phyloP scores from a whole-genome alignment of 2,113 vertebrate genomes.

The Ophthalmolycus amberensis region DNA sequence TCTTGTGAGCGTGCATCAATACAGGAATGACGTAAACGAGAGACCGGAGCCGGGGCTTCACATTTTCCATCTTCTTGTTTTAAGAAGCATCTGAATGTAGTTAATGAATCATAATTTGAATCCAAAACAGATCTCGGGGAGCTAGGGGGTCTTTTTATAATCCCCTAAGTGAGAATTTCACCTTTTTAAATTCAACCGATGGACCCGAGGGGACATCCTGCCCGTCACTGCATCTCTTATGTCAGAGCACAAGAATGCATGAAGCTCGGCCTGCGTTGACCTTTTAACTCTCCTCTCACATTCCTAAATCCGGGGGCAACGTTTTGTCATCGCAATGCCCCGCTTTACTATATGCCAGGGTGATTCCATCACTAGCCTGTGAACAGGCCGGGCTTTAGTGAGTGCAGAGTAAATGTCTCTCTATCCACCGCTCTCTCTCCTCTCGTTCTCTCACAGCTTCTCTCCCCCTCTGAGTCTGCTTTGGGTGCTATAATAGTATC shows the following conservation, averaged over 20 bases:
- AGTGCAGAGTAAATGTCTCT: conserved; percentile 34
- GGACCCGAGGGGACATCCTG: conserved; percentile 55
- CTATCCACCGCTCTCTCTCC: conserved; percentile 38
- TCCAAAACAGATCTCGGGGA: neutral
- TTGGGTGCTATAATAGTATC: conserved; percentile 70
- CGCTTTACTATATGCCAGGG: conserved; percentile 58
- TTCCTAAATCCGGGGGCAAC: conserved; percentile 72
- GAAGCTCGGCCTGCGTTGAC: conserved; percentile 57
- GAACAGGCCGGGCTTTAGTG: conserved; percentile 62
- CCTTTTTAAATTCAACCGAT: neutral
- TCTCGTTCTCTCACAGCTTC: conserved; percentile 8
- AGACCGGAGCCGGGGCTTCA: conserved; percentile 31
- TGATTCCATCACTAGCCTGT: conserved; percentile 68
- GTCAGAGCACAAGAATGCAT: conserved; percentile 75
- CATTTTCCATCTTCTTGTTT: conserved; percentile 55
- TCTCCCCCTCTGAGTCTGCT: conserved; percentile 37
- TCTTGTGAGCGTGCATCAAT: conserved; percentile 73
- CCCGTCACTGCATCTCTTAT: conserved; percentile 45
- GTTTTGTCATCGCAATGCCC: conserved; percentile 66
- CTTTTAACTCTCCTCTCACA: conserved; percentile 72
- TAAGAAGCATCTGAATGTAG: conserved; percentile 37
- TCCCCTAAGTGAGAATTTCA: neutral
- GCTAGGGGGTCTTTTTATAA: neutral
- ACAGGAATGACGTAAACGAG: conserved; percentile 53
- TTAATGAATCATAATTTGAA: conserved; percentile 31